A percentile compares a stretch with the other conserved stretches of the same genome.
Conservation (phyloP, 2,113 vertebrate genomes). For the Vombatus ursinus region DNA sequence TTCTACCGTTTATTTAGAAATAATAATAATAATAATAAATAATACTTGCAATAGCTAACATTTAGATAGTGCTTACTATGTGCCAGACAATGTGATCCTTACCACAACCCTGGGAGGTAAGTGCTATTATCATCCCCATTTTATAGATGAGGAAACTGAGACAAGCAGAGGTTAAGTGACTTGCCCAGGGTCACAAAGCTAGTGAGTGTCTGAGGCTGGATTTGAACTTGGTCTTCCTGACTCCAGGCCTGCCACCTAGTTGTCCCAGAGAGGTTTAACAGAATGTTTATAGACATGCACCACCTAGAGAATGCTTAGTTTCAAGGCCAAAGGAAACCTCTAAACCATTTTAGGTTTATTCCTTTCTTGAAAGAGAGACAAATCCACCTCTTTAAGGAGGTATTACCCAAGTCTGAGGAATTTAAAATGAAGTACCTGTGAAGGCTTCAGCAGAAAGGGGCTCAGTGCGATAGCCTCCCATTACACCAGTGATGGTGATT, state of each 20-base stretch:
- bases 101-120: neutral
- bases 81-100: neutral
- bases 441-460: constrained; percentile 58
- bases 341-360: neutral
- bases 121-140: neutral
- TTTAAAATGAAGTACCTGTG: constrained; percentile 60
- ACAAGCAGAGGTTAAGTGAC: neutral
- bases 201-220: neutral
- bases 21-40: neutral
- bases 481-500: constrained; percentile 85
- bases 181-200: neutral
- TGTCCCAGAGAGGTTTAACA: neutral
- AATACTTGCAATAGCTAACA: neutral
- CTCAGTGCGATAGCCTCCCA: constrained; percentile 80
- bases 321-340: neutral
- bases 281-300: neutral
- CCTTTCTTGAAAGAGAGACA: neutral
- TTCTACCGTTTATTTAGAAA: constrained; percentile 33
- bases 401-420: neutral
- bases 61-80: neutral
- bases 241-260: neutral
- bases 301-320: neutral
- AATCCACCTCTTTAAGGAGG: neutral
- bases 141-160: neutral
- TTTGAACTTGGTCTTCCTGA: neutral